Conservation (phyloP, 2,888 invertebrate species). For the Drosophila suboccidentalis region DNA sequence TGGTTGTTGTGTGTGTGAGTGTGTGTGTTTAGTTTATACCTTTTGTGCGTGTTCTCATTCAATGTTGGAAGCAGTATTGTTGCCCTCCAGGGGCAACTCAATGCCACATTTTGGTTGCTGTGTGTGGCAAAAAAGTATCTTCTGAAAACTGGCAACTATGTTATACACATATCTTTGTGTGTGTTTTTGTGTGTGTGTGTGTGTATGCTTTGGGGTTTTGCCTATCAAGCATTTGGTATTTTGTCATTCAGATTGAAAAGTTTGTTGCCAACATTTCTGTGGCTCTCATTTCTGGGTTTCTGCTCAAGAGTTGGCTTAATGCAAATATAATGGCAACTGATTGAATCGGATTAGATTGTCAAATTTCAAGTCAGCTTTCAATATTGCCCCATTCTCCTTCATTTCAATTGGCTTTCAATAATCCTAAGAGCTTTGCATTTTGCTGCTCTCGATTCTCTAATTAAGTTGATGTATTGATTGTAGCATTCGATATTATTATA, state of each 20-base stretch:
- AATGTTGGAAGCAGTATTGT: slow-evolving; percentile 24
- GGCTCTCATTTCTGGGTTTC: slow-evolving; percentile 19
- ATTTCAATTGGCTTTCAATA: slow-evolving; percentile 48
- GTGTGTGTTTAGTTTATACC: slow-evolving; percentile 57
- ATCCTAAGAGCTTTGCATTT: slow-evolving; percentile 6
- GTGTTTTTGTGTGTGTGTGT: slow-evolving; percentile 5
- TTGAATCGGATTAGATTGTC: slow-evolving; percentile 29
- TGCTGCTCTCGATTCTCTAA: slow-evolving; percentile 19
- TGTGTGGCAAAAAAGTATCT: slow-evolving; percentile 22
- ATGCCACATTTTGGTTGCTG: slow-evolving; percentile 23
- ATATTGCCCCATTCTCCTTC: not conserved
- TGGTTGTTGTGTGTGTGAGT: slow-evolving; percentile 13
- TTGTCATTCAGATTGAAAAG: slow-evolving; percentile 52
- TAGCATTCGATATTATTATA: slow-evolving; percentile 2
- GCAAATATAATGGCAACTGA: slow-evolving; percentile 54
- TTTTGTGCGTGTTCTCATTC: slow-evolving; percentile 68
- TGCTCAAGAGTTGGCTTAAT: slow-evolving; percentile 39
- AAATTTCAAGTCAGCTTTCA: slow-evolving; percentile 2
- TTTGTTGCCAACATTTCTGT: slow-evolving; percentile 29
- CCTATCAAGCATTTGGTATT: slow-evolving; percentile 35
- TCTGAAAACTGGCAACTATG: slow-evolving; percentile 46
- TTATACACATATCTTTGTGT: not conserved
- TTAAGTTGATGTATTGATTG: slow-evolving; percentile 29
- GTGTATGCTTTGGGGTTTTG: slow-evolving; percentile 11
- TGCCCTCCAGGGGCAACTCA: slow-evolving; percentile 28